Conservation (phyloP, 2,113 vertebrate genomes). For the Pleuronectes platessa region DNA sequence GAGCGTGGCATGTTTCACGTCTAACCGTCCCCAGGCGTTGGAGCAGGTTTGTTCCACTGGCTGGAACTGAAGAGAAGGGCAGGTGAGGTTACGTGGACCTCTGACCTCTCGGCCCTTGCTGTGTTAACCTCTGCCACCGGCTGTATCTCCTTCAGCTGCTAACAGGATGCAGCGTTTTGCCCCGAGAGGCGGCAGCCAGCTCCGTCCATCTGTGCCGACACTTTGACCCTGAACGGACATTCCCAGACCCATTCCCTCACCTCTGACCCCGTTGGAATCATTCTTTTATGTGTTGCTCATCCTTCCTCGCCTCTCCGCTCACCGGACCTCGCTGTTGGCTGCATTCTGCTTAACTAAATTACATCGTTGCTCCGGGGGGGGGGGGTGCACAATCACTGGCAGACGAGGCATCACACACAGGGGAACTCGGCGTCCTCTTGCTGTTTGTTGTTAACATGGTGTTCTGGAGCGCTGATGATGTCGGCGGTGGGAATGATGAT, state of each 20-base stretch:
- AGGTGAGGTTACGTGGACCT: constrained; percentile 64
- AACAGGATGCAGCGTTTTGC: constrained; percentile 70
- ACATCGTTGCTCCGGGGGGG: constrained; percentile 53
- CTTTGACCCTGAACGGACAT: constrained; percentile 69
- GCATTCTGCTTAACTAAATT: constrained; percentile 70
- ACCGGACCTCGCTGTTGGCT: constrained; percentile 40
- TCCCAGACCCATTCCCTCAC: constrained; percentile 67
- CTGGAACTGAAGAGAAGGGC: constrained; percentile 67
- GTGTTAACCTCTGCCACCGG: constrained; percentile 71
- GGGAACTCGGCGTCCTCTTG: background rate
- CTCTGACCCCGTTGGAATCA: constrained; percentile 59
- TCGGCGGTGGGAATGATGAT: background rate
- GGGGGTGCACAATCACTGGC: constrained; percentile 58
- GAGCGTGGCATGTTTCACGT: constrained; percentile 33
- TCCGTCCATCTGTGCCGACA: constrained; percentile 57
- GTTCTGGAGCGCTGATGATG: constrained; percentile 7
- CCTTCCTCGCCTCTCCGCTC: constrained; percentile 23
- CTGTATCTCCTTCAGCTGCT: constrained; percentile 59
- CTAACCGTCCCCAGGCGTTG: constrained; percentile 53
- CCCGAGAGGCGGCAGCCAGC: constrained; percentile 62
- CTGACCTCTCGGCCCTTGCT: constrained; percentile 61
- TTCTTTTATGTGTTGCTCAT: constrained; percentile 42
- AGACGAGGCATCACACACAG: constrained; percentile 35
- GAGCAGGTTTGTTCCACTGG: constrained; percentile 75
- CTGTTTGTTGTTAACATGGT: constrained; percentile 38